A percentile compares a stretch with the other conserved stretches of the same genome.
Conservation (phyloP, 2,113 vertebrate genomes). For the Otolemur garnettii region DNA sequence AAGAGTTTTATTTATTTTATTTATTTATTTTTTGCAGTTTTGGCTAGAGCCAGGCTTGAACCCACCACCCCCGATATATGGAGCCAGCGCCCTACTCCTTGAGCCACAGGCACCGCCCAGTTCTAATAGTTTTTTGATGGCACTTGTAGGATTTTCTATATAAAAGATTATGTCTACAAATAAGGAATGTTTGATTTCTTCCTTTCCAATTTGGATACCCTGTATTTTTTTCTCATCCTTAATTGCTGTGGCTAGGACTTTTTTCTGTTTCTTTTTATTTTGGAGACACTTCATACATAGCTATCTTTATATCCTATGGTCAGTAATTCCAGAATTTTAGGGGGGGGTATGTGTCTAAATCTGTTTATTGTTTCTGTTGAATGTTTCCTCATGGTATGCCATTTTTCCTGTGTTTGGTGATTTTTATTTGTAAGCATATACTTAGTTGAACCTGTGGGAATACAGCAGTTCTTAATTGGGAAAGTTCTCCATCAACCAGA, state of each 20-base stretch:
- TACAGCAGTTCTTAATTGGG: background rate
- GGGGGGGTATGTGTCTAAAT: background rate
- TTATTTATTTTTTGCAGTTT: too few relatives aligned
- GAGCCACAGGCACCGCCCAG: background rate
- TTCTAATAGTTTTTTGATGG: background rate
- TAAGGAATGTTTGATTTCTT: background rate
- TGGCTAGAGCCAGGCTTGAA: too few relatives aligned
- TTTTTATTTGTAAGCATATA: background rate
- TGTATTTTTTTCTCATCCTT: background rate
- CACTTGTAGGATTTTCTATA: background rate
- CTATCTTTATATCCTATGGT: background rate
- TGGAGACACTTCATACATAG: background rate
- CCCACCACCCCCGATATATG: too few relatives aligned
- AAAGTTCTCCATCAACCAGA: background rate
- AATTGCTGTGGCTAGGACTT: background rate
- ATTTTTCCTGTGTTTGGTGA: background rate
- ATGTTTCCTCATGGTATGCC: background rate
- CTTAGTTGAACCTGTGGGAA: background rate
- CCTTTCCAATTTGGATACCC: background rate
- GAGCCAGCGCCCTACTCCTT: too few relatives aligned
- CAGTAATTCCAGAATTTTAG: background rate
- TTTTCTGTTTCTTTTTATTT: background rate
- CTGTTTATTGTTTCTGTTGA: background rate
- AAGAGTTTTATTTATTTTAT: background rate
- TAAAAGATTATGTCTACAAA: background rate